These are phyloP conservation scores for Drosophila kuntzei DNA, from an alignment of 2,888 invertebrate species.

Conservation along the genomic window DNA sequence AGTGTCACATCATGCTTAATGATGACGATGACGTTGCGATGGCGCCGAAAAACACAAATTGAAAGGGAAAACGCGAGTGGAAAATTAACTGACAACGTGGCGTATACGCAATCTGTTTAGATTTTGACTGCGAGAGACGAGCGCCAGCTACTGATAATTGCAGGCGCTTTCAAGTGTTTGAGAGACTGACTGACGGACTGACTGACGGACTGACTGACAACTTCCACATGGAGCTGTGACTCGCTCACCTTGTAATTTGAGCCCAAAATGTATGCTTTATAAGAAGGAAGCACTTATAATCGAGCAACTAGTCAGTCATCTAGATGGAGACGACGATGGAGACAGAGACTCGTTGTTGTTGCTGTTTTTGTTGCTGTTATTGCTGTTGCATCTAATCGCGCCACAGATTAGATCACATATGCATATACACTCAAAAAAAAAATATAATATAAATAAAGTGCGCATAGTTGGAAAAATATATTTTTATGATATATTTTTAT, in stretches of 20 bases:
- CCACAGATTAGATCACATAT: slow-evolving; percentile 70
- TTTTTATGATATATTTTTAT: no score
- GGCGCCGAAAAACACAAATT: slow-evolving; percentile 41
- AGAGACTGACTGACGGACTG: slow-evolving; percentile 19
- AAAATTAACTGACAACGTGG: slow-evolving; percentile 72
- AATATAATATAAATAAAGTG: no score
- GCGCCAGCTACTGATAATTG: slow-evolving; percentile 75
- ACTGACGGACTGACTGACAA: slow-evolving; percentile 62
- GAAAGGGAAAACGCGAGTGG: slow-evolving; percentile 44
- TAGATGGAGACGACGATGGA: slow-evolving; percentile 6
- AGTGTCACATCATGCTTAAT: slow-evolving; percentile 84
- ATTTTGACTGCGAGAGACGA: slow-evolving; percentile 15
- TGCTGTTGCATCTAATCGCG: slow-evolving; percentile 39
- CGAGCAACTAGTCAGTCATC: slow-evolving; percentile 69
- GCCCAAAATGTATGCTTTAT: slow-evolving; percentile 64
- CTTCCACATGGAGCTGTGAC: slow-evolving; percentile 66
- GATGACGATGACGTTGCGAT: slow-evolving; percentile 73
- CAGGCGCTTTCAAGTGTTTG: slow-evolving; percentile 69
- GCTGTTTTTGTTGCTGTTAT: slow-evolving; percentile 20
- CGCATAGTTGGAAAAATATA: no score
- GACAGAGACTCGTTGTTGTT: slow-evolving; percentile 4
- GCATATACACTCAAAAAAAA: slow-evolving; percentile 33
- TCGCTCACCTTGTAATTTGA: slow-evolving; percentile 85
- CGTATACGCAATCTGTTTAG: slow-evolving; percentile 70
- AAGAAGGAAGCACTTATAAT: slow-evolving; percentile 82